phyloP scores from a whole-genome alignment of 2,113 vertebrate species.

The Ophthalmolycus amberensis region DNA sequence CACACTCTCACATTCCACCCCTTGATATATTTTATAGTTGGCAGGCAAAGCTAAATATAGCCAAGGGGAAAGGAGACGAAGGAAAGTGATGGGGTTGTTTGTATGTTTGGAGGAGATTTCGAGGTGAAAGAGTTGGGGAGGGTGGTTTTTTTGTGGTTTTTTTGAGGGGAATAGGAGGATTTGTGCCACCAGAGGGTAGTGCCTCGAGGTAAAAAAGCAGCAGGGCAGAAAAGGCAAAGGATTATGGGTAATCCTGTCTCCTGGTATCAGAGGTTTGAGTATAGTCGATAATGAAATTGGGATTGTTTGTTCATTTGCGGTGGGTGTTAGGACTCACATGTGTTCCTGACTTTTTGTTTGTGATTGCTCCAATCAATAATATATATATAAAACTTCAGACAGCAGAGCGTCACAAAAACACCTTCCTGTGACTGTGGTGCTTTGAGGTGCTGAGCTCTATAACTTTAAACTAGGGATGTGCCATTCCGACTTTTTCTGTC shows the following conservation, averaged over 20 bases:
- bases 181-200: slow-evolving; percentile 57
- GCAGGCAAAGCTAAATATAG: slow-evolving; percentile 60
- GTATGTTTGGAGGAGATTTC: slow-evolving; percentile 56
- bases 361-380: not conserved
- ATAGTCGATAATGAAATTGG: slow-evolving; percentile 61
- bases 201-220: slow-evolving; percentile 61
- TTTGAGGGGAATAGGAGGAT: slow-evolving; percentile 25
- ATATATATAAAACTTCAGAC: not conserved
- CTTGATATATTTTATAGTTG: slow-evolving; percentile 7
- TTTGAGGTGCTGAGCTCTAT: not conserved
- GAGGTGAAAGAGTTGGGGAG: slow-evolving; percentile 47
- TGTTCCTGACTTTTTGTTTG: slow-evolving; percentile 18
- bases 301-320: slow-evolving; percentile 49
- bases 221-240: slow-evolving; percentile 64
- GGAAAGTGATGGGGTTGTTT: slow-evolving; percentile 18
- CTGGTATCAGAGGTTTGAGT: slow-evolving; percentile 46
- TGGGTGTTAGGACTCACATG: slow-evolving; percentile 11
- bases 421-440: not conserved
- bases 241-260: slow-evolving; percentile 71
- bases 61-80: slow-evolving; percentile 42
- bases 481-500: not conserved
- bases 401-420: not conserved
- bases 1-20: slow-evolving; percentile 29
- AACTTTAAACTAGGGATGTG: not conserved
- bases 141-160: slow-evolving; percentile 4